Conservation (phyloP, 2,797 vertebrate genomes). For the Limnodromus scolopaceus region DNA sequence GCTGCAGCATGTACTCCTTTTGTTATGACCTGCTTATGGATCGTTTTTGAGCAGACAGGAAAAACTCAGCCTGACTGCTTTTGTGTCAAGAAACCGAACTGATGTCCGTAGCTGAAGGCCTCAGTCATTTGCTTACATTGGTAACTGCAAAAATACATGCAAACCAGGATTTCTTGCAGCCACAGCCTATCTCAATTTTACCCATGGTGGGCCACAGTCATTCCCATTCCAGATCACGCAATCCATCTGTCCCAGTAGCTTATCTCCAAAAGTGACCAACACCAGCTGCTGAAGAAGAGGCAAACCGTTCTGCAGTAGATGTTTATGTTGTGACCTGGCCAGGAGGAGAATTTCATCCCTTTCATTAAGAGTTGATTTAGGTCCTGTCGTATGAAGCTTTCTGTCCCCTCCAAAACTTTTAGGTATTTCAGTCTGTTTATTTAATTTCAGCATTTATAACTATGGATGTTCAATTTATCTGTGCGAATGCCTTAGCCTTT, state of each 20-base stretch:
- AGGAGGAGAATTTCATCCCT: neutral
- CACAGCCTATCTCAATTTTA: neutral
- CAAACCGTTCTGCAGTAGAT: neutral
- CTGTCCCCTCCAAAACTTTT: slow-evolving; percentile 5
- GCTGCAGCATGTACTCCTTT: neutral
- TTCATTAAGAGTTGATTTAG: slow-evolving; percentile 35
- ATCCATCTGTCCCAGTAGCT: slow-evolving; percentile 18
- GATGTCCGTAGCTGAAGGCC: fast-evolving
- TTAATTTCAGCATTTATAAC: slow-evolving; percentile 47
- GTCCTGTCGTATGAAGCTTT: slow-evolving; percentile 2
- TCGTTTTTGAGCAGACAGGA: neutral
- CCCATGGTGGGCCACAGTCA: neutral
- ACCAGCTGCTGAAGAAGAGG: slow-evolving; percentile 31
- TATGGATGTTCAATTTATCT: slow-evolving; percentile 36
- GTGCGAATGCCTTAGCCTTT: neutral
- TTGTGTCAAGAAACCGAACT: neutral
- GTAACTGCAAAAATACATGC: neutral
- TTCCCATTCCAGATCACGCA: neutral
- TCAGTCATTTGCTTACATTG: neutral
- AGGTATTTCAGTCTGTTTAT: slow-evolving; percentile 58
- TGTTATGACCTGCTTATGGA: neutral
- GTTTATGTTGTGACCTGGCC: slow-evolving; percentile 30
- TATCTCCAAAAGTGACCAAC: slow-evolving; percentile 41
- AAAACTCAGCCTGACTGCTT: neutral
- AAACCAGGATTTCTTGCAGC: neutral